phyloP scores from a whole-genome alignment of 2,888 invertebrate species.

The Rhamphomyia laevipes region DNA sequence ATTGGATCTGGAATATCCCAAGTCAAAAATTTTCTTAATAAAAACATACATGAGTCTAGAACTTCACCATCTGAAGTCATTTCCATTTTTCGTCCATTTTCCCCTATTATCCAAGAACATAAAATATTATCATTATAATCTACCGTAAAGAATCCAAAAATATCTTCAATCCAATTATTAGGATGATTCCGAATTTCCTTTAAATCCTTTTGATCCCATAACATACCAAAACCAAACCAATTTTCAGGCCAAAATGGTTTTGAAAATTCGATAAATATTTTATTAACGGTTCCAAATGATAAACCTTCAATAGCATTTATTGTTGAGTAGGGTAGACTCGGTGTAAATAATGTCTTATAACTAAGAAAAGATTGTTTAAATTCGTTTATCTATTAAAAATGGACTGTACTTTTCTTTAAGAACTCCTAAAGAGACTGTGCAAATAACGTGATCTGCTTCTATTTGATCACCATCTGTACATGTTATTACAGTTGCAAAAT shows the following conservation, averaged over 20 bases:
- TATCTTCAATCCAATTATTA: conserved; percentile 48
- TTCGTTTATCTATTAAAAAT: neutral
- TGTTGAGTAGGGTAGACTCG: conserved; percentile 40
- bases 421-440: conserved; percentile 48
- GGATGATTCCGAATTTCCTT: conserved; percentile 26
- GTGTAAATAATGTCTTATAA: conserved; percentile 37
- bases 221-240: conserved; percentile 42
- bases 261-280: conserved; percentile 49
- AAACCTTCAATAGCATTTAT: conserved; percentile 41
- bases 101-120: conserved; percentile 58
- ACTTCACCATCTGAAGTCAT: conserved; percentile 41
- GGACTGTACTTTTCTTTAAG: conserved; percentile 40
- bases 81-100: conserved; percentile 50
- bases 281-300: conserved; percentile 49
- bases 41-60: conserved; percentile 27
- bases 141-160: conserved; percentile 56
- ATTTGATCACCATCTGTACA: conserved; percentile 34
- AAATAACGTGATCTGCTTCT: conserved; percentile 48
- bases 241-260: conserved; percentile 46
- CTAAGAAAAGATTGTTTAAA: neutral
- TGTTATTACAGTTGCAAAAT: conserved; percentile 22
- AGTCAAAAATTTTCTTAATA: conserved; percentile 30
- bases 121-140: conserved; percentile 51
- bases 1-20: conserved; percentile 30
- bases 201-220: conserved; percentile 46